These are phyloP conservation scores for Agriopis leucophaearia DNA, from an alignment of 2,888 invertebrate species.

Conservation along the genomic window DNA sequence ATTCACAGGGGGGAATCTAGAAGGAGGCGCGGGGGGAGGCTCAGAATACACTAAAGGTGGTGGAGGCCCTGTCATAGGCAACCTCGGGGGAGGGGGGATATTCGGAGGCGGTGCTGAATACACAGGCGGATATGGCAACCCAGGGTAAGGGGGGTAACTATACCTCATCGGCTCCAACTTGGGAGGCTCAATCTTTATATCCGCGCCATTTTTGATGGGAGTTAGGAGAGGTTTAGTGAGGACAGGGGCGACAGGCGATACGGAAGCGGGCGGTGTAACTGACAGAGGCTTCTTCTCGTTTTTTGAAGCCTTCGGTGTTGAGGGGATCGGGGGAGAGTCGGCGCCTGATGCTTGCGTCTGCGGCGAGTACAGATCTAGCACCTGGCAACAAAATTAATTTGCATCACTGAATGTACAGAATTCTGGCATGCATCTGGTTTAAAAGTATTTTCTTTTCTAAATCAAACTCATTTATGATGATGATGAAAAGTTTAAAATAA, in stretches of 20 bases:
- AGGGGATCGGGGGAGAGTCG: constrained; percentile 89
- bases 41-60: constrained; percentile 74
- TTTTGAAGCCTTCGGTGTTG: constrained; percentile 80
- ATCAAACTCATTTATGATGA: too few relatives aligned
- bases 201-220: constrained; percentile 77
- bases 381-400: constrained; percentile 64
- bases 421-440: neutral
- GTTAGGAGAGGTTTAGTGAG: constrained; percentile 61
- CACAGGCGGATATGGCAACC: constrained; percentile 78
- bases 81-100: constrained; percentile 67
- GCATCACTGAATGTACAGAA: neutral
- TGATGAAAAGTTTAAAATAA: too few relatives aligned
- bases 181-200: constrained; percentile 68
- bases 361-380: constrained; percentile 95
- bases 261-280: constrained; percentile 82
- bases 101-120: constrained; percentile 74
- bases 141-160: constrained; percentile 66
- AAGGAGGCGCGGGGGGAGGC: constrained; percentile 70
- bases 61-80: constrained; percentile 70
- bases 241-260: constrained; percentile 75
- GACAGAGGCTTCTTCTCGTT: constrained; percentile 84
- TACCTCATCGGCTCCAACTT: constrained; percentile 71
- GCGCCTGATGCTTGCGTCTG: constrained; percentile 87
- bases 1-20: constrained; percentile 68
- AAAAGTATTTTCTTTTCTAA: too few relatives aligned